A percentile compares a stretch with the other conserved stretches of the same genome.
phyloP scores from a whole-genome alignment of 2,888 invertebrate genomes.

The Zele albiditarsus region DNA sequence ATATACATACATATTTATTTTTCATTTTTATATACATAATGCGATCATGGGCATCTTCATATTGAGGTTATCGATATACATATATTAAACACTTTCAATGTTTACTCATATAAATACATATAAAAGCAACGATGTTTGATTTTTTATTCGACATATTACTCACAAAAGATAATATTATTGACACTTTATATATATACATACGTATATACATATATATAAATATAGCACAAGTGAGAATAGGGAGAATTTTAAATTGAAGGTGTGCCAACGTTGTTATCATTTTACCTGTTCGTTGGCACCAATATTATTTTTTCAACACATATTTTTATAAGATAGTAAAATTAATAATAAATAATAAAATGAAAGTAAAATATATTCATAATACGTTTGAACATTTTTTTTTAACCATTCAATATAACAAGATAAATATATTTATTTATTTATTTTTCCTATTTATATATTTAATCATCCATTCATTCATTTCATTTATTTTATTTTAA shows the following conservation, averaged over 20 bases:
- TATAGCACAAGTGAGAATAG: constrained; percentile 11
- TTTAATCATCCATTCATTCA: not conserved
- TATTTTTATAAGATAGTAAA: not conserved
- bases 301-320: constrained; percentile 27
- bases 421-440: not conserved
- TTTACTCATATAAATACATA: constrained; percentile 27
- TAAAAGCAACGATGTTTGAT: constrained; percentile 50
- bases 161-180: constrained; percentile 48
- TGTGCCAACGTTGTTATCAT: constrained; percentile 53
- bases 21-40: not conserved
- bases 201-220: not conserved
- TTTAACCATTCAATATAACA: not conserved
- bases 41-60: not conserved
- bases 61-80: constrained; percentile 41
- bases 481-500: constrained; percentile 12
- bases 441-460: not conserved
- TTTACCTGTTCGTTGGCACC: constrained; percentile 42
- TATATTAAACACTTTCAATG: not conserved
- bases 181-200: constrained; percentile 18
- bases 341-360: not conserved
- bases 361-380: not conserved
- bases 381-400: not conserved
- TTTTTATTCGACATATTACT: constrained; percentile 49
- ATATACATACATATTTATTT: not conserved
- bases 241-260: constrained; percentile 60